Evolutionary conservation across 1,140 invertebrate species (phyloP).

Genomic region (Drosophila equinoxialis): DNA sequence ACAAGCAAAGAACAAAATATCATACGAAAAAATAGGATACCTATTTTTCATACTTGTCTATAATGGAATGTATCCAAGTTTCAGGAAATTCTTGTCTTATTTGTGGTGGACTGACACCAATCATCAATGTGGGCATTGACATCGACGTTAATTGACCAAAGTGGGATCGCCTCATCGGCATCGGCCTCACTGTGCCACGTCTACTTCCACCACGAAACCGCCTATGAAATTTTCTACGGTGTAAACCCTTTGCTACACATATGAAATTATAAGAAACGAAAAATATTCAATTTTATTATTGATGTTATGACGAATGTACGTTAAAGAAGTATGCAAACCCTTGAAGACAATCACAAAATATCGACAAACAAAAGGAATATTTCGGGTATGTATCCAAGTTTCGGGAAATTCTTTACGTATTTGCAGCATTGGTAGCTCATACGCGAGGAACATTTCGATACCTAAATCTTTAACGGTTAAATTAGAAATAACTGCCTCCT

Average conservation of each 20-base stretch:
- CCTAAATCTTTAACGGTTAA: too few species aligned
- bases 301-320: not conserved
- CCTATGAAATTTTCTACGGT: not conserved
- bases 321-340: not conserved
- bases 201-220: too few species aligned
- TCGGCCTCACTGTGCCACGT: too few species aligned
- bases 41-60: constrained; percentile 2
- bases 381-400: constrained; percentile 49
- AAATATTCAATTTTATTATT: constrained; percentile 4
- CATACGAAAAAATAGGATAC: not conserved
- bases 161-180: too few species aligned
- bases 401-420: too few species aligned
- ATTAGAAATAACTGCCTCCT: too few species aligned
- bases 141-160: too few species aligned
- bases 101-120: not conserved
- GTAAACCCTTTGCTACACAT: not conserved
- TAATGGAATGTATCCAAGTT: constrained; percentile 58
- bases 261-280: not conserved
- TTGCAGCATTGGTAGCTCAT: too few species aligned
- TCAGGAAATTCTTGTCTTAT: constrained; percentile 65
- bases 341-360: constrained; percentile 3
- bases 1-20: constrained; percentile 17
- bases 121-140: not conserved
- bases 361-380: not conserved
- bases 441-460: too few species aligned